A percentile compares a stretch with the other conserved stretches of the same genome.
These are phyloP conservation scores for Itoplectis maculator DNA, from an alignment of 2,888 invertebrate genomes.

Conservation along the genomic window DNA sequence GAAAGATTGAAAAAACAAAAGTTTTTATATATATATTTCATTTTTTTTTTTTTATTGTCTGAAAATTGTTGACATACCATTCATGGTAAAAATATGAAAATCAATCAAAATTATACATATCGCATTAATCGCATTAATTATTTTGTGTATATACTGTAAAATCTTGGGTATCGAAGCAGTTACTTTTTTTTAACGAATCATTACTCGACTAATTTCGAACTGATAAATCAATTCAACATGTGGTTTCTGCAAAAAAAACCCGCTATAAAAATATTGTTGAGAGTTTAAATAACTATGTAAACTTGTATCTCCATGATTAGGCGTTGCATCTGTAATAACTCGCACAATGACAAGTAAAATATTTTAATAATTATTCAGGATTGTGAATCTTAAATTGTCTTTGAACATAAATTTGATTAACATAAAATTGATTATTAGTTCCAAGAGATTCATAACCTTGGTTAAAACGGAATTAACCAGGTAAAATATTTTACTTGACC, in stretches of 20 bases:
- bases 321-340: slow-evolving; percentile 1
- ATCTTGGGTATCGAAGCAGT: background rate
- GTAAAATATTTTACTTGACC: slow-evolving; percentile 17
- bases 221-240: background rate
- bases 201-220: background rate
- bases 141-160: background rate
- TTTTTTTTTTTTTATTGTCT: background rate
- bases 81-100: background rate
- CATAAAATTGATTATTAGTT: slow-evolving; percentile 17
- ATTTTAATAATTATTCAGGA: slow-evolving; percentile 1
- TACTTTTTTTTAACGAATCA: background rate
- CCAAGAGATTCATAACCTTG: background rate
- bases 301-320: slow-evolving; percentile 11
- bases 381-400: slow-evolving; percentile 6
- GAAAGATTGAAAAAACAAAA: background rate
- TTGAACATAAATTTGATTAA: no score
- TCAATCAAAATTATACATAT: background rate
- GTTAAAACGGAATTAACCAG: slow-evolving; percentile 7
- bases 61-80: background rate
- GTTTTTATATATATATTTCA: background rate
- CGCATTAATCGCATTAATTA: background rate
- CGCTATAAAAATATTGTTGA: slow-evolving; percentile 1
- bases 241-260: slow-evolving; percentile 1
- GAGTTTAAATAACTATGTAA: background rate
- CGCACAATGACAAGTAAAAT: slow-evolving; percentile 11